These are phyloP conservation scores for Synodontis membranacea DNA, from an alignment of 2,113 vertebrate genomes.

Conservation along the genomic window DNA sequence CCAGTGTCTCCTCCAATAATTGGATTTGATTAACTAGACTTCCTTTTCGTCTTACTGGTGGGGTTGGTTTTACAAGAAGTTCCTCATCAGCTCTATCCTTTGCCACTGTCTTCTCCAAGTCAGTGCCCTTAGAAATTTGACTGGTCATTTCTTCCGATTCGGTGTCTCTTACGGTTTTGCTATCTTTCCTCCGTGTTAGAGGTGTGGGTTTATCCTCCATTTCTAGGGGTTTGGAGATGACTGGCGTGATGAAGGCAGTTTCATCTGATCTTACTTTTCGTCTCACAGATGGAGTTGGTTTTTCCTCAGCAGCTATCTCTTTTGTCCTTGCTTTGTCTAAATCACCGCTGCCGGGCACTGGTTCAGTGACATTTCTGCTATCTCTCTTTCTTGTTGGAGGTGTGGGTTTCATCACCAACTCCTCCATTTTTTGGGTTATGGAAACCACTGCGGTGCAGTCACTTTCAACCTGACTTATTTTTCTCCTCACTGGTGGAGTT, in stretches of 20 bases:
- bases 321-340: conserved; percentile 12
- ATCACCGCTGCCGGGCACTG: not conserved
- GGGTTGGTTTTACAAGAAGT: conserved; percentile 13
- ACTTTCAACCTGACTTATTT: not conserved
- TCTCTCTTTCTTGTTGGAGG: not conserved
- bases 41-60: conserved; percentile 15
- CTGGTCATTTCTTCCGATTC: not conserved
- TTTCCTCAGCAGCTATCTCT: conserved; percentile 16
- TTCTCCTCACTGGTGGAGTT: conserved; percentile 15
- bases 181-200: not conserved
- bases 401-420: conserved; percentile 11
- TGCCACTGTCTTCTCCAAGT: not conserved
- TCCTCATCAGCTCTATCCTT: conserved; percentile 7
- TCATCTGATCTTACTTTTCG: not conserved
- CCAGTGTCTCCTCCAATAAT: not conserved
- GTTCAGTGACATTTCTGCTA: not conserved
- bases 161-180: not conserved
- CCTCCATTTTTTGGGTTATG: not conserved
- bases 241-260: not conserved
- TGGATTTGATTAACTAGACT: not conserved
- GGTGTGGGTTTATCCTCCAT: conserved; percentile 23
- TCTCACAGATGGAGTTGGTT: conserved; percentile 15
- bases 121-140: not conserved
- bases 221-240: not conserved
- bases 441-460: not conserved